Percentiles rank a stretch among this genome's conserved stretches.
These are phyloP conservation scores for Argynnis bischoffii DNA, from an alignment of 2,888 invertebrate genomes.

Conservation along the genomic window DNA sequence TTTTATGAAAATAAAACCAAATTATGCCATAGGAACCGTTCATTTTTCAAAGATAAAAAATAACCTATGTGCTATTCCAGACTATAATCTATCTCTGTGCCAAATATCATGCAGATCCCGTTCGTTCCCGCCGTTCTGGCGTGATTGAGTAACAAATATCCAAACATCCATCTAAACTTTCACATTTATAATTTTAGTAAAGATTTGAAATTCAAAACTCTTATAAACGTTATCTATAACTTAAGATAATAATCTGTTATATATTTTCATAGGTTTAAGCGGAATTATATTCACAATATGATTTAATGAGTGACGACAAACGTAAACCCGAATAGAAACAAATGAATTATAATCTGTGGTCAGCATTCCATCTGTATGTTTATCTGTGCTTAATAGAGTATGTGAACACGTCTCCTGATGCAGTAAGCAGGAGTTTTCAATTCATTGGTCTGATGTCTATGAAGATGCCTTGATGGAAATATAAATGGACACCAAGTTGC, in stretches of 20 bases:
- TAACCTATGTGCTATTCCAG: too few species aligned
- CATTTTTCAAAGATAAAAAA: too few species aligned
- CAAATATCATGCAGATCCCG: too few species aligned
- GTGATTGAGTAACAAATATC: too few species aligned
- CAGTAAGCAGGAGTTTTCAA: conserved; percentile 57
- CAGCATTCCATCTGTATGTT: conserved; percentile 54
- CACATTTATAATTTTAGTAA: too few species aligned
- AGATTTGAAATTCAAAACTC: too few species aligned
- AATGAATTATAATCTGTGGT: conserved; percentile 52
- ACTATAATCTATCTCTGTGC: too few species aligned
- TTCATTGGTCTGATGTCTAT: conserved; percentile 53
- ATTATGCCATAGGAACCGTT: too few species aligned
- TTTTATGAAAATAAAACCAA: too few species aligned
- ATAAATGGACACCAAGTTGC: conserved; percentile 44
- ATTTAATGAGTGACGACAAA: conserved; percentile 31
- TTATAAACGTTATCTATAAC: not conserved
- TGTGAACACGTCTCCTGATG: conserved; percentile 64
- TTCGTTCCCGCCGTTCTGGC: too few species aligned
- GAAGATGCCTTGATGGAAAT: conserved; percentile 38
- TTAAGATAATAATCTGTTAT: conserved; percentile 1
- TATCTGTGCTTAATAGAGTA: conserved; percentile 66
- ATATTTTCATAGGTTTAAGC: conserved; percentile 9
- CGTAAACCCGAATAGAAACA: conserved; percentile 30
- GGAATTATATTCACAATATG: conserved; percentile 24
- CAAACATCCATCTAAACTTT: too few species aligned